A percentile compares a stretch with the other conserved stretches of the same genome.
Evolutionary conservation across 2,113 vertebrate species (phyloP).

Genomic region (Misgurnus anguillicaudatus): DNA sequence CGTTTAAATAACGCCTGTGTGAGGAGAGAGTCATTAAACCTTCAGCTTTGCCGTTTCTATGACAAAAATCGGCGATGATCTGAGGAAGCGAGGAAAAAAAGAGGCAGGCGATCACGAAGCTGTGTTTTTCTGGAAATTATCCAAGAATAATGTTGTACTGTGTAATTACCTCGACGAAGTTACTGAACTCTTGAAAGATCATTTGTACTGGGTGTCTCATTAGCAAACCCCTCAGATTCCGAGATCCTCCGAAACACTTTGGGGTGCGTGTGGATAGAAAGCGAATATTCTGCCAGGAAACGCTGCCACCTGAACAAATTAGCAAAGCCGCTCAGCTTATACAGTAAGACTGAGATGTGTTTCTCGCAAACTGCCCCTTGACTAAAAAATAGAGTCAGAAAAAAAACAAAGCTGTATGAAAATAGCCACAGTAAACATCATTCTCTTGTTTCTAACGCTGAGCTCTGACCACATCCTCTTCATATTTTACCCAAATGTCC

Average conservation of each 20-base stretch:
- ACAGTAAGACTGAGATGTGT: constrained; percentile 19
- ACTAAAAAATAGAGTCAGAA: constrained; percentile 43
- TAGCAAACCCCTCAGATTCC: constrained; percentile 78
- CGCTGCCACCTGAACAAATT: constrained; percentile 34
- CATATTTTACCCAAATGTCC: constrained; percentile 72
- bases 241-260: constrained; percentile 71
- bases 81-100: constrained; percentile 48
- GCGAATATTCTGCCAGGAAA: constrained; percentile 61
- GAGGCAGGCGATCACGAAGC: constrained; percentile 72
- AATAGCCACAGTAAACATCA: constrained; percentile 69
- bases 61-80: constrained; percentile 52
- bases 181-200: constrained; percentile 78
- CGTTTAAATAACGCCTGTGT: constrained; percentile 53
- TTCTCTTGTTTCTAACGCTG: constrained; percentile 66
- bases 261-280: constrained; percentile 68
- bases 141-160: constrained; percentile 77
- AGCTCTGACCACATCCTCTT: constrained; percentile 77
- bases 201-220: constrained; percentile 81
- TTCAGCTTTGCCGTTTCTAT: constrained; percentile 54
- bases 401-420: constrained; percentile 54
- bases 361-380: constrained; percentile 18
- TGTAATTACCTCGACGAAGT: constrained; percentile 81
- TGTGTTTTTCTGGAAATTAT: constrained; percentile 76
- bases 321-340: neutral
- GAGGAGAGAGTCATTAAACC: constrained; percentile 54